These are phyloP conservation scores for Setipinna tenuifilis DNA, from an alignment of 2,797 vertebrate genomes.

Conservation along the genomic window DNA sequence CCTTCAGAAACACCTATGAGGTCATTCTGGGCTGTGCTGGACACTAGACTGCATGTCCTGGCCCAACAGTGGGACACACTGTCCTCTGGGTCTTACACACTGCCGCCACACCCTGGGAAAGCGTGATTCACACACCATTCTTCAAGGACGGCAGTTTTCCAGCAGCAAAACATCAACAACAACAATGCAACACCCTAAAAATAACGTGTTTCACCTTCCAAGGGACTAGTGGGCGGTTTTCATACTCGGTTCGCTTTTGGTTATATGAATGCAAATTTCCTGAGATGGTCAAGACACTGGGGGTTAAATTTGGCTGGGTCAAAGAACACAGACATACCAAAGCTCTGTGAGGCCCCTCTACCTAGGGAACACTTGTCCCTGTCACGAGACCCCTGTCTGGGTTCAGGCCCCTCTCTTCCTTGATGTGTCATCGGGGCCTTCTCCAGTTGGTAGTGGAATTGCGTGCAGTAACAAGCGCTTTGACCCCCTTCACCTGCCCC, in stretches of 20 bases:
- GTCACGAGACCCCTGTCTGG: not conserved
- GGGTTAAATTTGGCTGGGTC: not conserved
- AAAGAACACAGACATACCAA: conserved; percentile 3
- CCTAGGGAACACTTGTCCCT: conserved; percentile 8
- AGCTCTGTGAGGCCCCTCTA: conserved; percentile 14
- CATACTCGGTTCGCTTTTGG: not conserved
- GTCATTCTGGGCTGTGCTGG: conserved; percentile 64
- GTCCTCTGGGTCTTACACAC: conserved; percentile 39
- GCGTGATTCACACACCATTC: not conserved
- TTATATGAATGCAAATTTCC: not conserved
- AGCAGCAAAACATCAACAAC: conserved; percentile 2
- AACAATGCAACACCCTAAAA: conserved; percentile 2
- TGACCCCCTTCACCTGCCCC: conserved; percentile 39
- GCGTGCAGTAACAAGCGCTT: conserved; percentile 30
- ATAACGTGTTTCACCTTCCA: not conserved
- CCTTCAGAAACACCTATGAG: conserved; percentile 78
- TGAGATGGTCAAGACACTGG: conserved; percentile 9
- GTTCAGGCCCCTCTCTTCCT: conserved; percentile 10
- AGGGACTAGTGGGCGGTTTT: not conserved
- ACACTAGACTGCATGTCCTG: conserved; percentile 41
- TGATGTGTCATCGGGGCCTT: conserved; percentile 34
- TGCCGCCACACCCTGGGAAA: conserved; percentile 16
- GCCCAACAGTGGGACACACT: conserved; percentile 40
- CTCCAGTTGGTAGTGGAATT: conserved; percentile 46
- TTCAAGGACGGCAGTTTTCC: not conserved